Base-by-base conservation (phyloP, 1,140 invertebrate species). In the Anthonomus grandis region DNA sequence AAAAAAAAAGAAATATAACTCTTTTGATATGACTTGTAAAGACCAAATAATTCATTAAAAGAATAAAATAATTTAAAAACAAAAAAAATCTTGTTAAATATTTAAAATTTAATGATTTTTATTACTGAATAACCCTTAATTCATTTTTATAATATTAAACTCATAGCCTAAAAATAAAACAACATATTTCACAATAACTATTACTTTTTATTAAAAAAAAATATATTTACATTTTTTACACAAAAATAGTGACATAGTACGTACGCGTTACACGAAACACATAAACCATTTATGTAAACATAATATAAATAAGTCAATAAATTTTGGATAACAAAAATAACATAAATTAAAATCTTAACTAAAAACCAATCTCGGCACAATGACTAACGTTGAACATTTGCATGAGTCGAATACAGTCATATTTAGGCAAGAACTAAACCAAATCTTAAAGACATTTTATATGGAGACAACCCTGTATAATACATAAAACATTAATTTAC, bases 221-320 rank as follows among this genome's bases (percentile, higher is more conserved):
- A 57, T 47, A 19, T 45, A 56, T 66, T 64, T 64, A 66, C 62
- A 66, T 56, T 66, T 64, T 66, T 57, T 66, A 66, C 65, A 66
- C n/a, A n/a, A n/a, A n/a, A n/a, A n/a, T 57, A 60, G 27, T 58
- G 52, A 48, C 51, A 49, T 57, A 63, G 45, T 52, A 63, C 57
- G 51, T 55, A 59, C 27, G 38, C 22, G 21, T 56, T 64, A 61
- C 53, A 57, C 58, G 58, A n/a, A n/a, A n/a, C n/a, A 60, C 37
- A 64, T 58, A 64, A 64, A 55, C 47, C 59, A 64, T 58, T 51
- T 60, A 56, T 52, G 59, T 63, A 63, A 64, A 60, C n/a, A n/a
- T 57, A 39, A 44, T 45, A 56, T 56, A 56, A 47, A 56, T 47
- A 56, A 58, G 53, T 55, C 51, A 64, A n/a, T n/a, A n/a, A 59